Conservation (phyloP, 2,888 invertebrate species). For the Gortyna flavago region DNA sequence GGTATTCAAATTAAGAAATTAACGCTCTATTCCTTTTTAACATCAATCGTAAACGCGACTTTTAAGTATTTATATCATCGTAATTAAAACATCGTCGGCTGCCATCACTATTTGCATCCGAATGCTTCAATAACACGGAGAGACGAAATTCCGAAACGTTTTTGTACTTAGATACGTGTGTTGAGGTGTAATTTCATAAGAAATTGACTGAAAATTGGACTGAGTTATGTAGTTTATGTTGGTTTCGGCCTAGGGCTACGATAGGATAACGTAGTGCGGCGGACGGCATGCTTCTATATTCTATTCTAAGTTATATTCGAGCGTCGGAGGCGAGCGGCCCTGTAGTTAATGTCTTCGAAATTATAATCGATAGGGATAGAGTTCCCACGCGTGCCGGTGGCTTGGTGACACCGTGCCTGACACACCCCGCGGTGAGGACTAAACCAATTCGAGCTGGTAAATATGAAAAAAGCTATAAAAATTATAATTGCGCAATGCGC, state of each 20-base stretch:
- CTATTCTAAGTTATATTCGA: constrained; percentile 75
- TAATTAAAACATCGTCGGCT: constrained; percentile 59
- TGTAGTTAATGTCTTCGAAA: constrained; percentile 59
- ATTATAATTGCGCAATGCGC: constrained; percentile 61
- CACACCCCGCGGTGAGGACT: constrained; percentile 55
- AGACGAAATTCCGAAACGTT: constrained; percentile 77
- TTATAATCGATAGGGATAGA: constrained; percentile 54
- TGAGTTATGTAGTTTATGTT: constrained; percentile 88
- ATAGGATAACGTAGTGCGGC: constrained; percentile 86
- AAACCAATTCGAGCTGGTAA: constrained; percentile 65
- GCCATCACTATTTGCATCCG: constrained; percentile 61
- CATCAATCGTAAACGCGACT: constrained; percentile 48
- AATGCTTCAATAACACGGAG: constrained; percentile 71
- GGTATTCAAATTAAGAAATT: constrained; percentile 77
- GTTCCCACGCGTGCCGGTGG: constrained; percentile 58
- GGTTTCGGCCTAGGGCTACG: constrained; percentile 88
- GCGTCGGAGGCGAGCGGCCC: constrained; percentile 75
- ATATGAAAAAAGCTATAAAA: constrained; percentile 53
- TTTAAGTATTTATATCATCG: constrained; percentile 56
- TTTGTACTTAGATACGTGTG: constrained; percentile 86
- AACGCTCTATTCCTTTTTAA: constrained; percentile 68
- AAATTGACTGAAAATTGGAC: constrained; percentile 90
- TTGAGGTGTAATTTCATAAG: constrained; percentile 87
- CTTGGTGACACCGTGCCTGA: constrained; percentile 54
- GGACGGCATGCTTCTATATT: constrained; percentile 86